Evolutionary conservation across 2,888 invertebrate genomes (phyloP).

Genomic region (Calameuta idolon): DNA sequence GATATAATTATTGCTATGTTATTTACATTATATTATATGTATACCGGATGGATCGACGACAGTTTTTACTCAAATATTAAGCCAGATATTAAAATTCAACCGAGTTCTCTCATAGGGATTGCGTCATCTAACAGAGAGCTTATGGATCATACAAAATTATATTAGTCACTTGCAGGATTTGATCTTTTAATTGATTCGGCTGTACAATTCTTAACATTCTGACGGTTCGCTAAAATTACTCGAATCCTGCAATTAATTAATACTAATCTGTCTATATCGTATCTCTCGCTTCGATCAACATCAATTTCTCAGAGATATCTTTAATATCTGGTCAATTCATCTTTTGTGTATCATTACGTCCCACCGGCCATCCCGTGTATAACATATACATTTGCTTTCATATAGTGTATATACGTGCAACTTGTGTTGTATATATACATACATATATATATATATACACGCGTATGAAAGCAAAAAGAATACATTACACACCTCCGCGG

Average conservation of each 20-base stretch:
- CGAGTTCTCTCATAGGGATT: not conserved
- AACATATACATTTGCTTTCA: not conserved
- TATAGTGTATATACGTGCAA: not conserved
- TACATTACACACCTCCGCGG: conserved; percentile 46
- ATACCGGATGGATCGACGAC: not conserved
- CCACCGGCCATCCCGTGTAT: not conserved
- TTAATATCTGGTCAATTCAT: not conserved
- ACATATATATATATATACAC: conserved; percentile 36
- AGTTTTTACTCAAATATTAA: not conserved
- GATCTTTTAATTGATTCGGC: no score
- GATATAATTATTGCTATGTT: conserved; percentile 62
- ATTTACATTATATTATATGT: conserved; percentile 31
- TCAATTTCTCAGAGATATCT: not conserved
- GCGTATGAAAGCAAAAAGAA: not conserved
- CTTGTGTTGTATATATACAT: conserved; percentile 40
- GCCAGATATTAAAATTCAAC: not conserved
- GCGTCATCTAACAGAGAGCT: not conserved
- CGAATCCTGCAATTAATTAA: not conserved
- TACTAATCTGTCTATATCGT: not conserved
- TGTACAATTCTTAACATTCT: not conserved
- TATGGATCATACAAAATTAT: not conserved
- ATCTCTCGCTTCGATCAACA: not conserved
- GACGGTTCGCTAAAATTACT: not conserved
- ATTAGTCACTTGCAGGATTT: not conserved
- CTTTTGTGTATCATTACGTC: not conserved